Percentiles rank a stretch among this genome's conserved stretches.
These are phyloP conservation scores for Selenia dentaria DNA, from an alignment of 2,888 invertebrate species.

Conservation along the genomic window DNA sequence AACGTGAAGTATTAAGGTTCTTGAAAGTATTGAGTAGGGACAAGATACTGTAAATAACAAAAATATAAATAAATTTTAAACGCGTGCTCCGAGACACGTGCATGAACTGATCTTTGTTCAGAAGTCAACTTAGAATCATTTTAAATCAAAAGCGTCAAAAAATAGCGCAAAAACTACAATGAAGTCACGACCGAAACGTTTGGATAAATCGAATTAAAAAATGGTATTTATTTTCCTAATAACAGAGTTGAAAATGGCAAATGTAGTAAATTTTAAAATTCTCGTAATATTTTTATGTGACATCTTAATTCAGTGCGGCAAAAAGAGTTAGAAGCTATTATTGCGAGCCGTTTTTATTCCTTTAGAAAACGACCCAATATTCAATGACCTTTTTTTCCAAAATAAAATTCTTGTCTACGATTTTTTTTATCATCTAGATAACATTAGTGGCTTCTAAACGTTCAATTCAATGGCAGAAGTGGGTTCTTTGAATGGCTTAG, in stretches of 20 bases:
- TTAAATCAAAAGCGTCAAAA: constrained; percentile 53
- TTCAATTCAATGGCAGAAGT: constrained; percentile 56
- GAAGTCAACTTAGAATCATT: constrained; percentile 62
- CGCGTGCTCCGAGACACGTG: constrained; percentile 69
- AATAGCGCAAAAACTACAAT: constrained; percentile 55
- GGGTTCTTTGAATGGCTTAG: constrained; percentile 35
- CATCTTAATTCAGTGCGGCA: constrained; percentile 16
- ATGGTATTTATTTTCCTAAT: neutral
- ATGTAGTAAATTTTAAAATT: neutral
- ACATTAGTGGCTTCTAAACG: constrained; percentile 83
- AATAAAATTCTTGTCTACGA: constrained; percentile 9
- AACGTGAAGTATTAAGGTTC: too few relatives aligned
- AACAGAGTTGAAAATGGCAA: constrained; percentile 20
- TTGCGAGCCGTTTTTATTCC: constrained; percentile 12
- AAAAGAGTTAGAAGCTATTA: constrained; percentile 17
- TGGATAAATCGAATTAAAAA: neutral
- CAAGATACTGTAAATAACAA: too few relatives aligned
- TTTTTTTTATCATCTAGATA: constrained; percentile 67
- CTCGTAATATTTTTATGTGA: constrained; percentile 4
- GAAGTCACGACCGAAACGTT: constrained; percentile 36
- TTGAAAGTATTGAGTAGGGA: too few relatives aligned
- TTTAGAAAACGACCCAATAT: constrained; percentile 21
- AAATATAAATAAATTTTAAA: too few relatives aligned
- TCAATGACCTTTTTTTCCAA: constrained; percentile 1
- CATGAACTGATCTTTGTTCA: constrained; percentile 53